Base-by-base conservation (phyloP, 2,797 vertebrate genomes). In the Lacerta viridis region DNA sequence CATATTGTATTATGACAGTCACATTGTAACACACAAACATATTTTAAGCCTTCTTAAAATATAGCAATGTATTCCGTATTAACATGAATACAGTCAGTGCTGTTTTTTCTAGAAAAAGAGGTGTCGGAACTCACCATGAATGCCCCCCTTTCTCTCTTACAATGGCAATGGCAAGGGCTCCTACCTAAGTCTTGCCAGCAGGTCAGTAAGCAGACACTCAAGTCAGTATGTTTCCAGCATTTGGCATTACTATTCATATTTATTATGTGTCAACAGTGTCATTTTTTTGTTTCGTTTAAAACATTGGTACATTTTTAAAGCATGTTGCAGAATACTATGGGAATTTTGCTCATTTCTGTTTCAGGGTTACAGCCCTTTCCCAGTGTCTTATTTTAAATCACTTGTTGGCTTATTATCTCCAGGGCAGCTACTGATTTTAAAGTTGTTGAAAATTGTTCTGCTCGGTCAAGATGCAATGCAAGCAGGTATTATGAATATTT, bases 1-100 rank as follows among this genome's bases (percentile, higher is more conserved):
- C 93, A 92, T 90, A 84, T 91, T 94, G 92, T 94, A 97, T 96
- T 93, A 95, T 93, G 92, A 84, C 92, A 92, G 69, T 90, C 92
- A 85, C 88, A 92, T 88, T 81, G 83, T 66, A 64, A 3, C 86
- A 88, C 3, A 0, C 55, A 69, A 46, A 83, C n/a, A 25, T 80
- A 55, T 85, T 93, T 91, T 64, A 66, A 93, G 93, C 81, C 86
- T 89, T 91, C 6, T 61, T 61, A 87, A 61, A 20, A 43, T 69
- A 86, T 88, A 72, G 23, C 17, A 88, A 90, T 88, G 66, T 36
- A 11, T 80, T 89, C 85, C 87, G 77, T 78, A 87, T 91, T 93
- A 90, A 2, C 15, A 93, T 81, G 46, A 46, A 71, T 87, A 93
- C 87, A 94, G 89, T 83, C 90, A 89, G 88, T 82, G 46, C 46